Evolutionary conservation across 2,888 invertebrate genomes (phyloP), one percentile per base, ranked within the genome.

Genomic region (Meteorus colon): DNA sequence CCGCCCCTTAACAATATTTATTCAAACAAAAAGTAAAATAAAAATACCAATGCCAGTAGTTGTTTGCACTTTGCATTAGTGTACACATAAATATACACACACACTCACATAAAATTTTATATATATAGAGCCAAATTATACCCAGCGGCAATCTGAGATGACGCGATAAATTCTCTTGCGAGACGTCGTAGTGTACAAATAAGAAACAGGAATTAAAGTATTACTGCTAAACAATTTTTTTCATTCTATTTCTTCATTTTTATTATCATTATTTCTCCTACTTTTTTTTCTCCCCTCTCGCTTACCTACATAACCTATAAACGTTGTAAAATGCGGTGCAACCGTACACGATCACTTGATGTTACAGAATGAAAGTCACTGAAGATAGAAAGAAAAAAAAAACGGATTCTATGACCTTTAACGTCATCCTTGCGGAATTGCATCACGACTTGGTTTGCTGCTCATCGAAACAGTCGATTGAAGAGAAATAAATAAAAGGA

Each of bases 81-180:
- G 10, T 19, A 55, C 8, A 55, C 34, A 34, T 8, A 34, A 34
- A 34, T 34, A 34, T 34, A 6, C 34, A 34, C 37, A 67, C 66
- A 68, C 70, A 62, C 66, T 48, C 62, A 34, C 48, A 65, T n/a
- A 19, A 60, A 55, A 2, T n/a, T n/a, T 5, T 48, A n/a, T 48
- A 48, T n/a, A 48, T 67, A 75, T 59, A 65, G n/a, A 27, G 37
- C 63, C 73, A 48, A 71, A 73, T 73, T 77, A 77, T 78, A 65
- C 68, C 51, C 27, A 70, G 66, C 45, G 59, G 55, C 19, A 48
- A 75, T 69, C 63, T 55, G 70, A 51, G 75, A 75, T 62, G n/a
- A 67, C 62, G 41, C 65, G 72, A 76, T 76, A 69, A 74, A 76
- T 16, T 37, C 55, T 19, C 19, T 55, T 55, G 55, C 48, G 14